Evolutionary conservation across 2,113 vertebrate species (phyloP).

Genomic region (Notiomystis cincta): DNA sequence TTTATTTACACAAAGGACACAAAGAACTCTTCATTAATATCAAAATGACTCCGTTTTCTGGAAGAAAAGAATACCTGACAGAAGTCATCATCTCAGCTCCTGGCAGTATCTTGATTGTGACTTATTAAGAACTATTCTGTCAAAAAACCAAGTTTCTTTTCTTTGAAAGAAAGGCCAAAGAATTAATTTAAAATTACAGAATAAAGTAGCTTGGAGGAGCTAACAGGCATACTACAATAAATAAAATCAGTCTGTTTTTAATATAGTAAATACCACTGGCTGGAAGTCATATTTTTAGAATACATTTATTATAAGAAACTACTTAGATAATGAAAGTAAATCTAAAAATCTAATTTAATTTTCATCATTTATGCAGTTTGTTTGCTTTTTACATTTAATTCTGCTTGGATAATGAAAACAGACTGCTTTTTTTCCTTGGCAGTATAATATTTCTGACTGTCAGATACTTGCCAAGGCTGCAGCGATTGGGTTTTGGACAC

Average conservation of each 20-base stretch:
- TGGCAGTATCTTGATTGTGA: neutral
- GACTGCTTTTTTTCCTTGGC: neutral
- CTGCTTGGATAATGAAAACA: neutral
- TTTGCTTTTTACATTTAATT: conserved; percentile 33
- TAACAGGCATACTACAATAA: neutral
- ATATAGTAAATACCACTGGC: neutral
- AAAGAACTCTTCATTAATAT: neutral
- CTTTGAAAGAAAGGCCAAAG: neutral
- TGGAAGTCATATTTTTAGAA: conserved; percentile 10
- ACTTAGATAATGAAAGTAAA: conserved; percentile 32
- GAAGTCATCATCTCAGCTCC: neutral
- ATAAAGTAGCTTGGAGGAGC: neutral
- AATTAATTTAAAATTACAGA: conserved; percentile 4
- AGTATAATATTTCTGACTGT: neutral
- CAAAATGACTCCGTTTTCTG: neutral
- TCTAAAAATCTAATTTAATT: conserved; percentile 15
- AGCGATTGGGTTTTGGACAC: neutral
- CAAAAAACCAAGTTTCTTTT: neutral
- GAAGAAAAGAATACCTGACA: neutral
- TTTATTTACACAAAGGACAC: neutral
- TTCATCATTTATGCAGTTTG: conserved; percentile 13
- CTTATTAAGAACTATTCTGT: neutral
- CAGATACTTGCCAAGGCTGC: neutral
- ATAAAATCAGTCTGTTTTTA: neutral
- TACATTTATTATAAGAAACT: neutral